Percentiles rank a stretch among this genome's conserved stretches.
Evolutionary conservation across 1,140 invertebrate species (phyloP).

Genomic region (Diorhabda elongata): DNA sequence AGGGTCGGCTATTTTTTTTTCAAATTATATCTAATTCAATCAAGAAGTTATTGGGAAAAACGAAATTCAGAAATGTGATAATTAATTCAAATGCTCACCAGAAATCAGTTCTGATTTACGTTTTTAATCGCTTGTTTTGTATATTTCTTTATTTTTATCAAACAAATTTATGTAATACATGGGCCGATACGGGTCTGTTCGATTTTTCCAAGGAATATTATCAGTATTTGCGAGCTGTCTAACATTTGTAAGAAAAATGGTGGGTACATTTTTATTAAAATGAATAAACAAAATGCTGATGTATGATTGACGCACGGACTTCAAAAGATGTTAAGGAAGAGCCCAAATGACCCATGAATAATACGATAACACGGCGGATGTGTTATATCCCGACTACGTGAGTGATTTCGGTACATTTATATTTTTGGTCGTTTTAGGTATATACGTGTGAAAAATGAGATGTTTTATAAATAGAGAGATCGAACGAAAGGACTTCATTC

Average conservation of each 20-base stretch:
- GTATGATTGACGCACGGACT: background rate
- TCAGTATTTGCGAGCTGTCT: background rate
- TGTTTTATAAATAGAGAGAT: too few species aligned
- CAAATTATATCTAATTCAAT: too few species aligned
- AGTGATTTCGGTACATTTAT: background rate
- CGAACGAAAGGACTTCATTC: too few species aligned
- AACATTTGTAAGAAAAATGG: background rate
- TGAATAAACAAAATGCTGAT: constrained; percentile 3
- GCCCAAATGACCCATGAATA: background rate
- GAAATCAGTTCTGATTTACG: too few species aligned
- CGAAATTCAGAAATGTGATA: too few species aligned
- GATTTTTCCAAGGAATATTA: background rate
- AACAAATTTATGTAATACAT: background rate
- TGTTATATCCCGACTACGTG: background rate
- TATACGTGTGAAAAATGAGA: too few species aligned
- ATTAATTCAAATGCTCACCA: too few species aligned
- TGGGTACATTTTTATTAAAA: background rate
- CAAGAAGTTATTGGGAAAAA: too few species aligned
- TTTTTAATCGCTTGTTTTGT: too few species aligned
- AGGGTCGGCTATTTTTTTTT: background rate
- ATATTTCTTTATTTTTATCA: too few species aligned
- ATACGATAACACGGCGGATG: background rate
- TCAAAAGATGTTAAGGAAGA: background rate
- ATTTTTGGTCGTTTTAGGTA: too few species aligned
- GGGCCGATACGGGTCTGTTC: background rate